Evolutionary conservation across 1,140 invertebrate genomes (phyloP).

Genomic region (Dufourea novaeangliae): DNA sequence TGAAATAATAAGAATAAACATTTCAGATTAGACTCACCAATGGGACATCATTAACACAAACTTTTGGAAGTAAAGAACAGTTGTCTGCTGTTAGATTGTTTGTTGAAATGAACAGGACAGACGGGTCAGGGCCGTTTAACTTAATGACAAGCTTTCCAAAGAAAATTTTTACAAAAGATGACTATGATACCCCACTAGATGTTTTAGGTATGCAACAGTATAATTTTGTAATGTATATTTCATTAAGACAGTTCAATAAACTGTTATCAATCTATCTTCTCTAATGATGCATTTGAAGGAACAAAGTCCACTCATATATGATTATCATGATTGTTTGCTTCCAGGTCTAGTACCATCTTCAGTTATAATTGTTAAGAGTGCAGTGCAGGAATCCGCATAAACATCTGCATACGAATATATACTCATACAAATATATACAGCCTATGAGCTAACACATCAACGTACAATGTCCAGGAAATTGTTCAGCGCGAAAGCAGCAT

Average conservation of each 20-base stretch:
- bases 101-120: slow-evolving; percentile 89
- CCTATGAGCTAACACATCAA: slow-evolving; percentile 51
- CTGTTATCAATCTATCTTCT: neutral
- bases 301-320: neutral
- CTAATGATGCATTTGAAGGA: neutral
- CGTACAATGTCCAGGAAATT: slow-evolving; percentile 57
- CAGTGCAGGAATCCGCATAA: slow-evolving; percentile 53
- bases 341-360: slow-evolving; percentile 90
- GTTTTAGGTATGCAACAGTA: slow-evolving; percentile 85
- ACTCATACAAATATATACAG: slow-evolving; percentile 23
- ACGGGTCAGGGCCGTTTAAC: slow-evolving; percentile 85
- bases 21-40: slow-evolving; percentile 84
- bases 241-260: neutral
- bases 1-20: neutral
- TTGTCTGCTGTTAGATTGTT: slow-evolving; percentile 93
- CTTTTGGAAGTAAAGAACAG: slow-evolving; percentile 92
- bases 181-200: slow-evolving; percentile 93
- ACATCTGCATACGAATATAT: neutral
- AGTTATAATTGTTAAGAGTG: slow-evolving; percentile 88
- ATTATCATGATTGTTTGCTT: slow-evolving; percentile 70
- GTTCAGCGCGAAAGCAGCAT: slow-evolving; percentile 37
- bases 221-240: neutral
- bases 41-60: slow-evolving; percentile 88
- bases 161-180: slow-evolving; percentile 91
- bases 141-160: slow-evolving; percentile 94